A percentile compares a stretch with the other conserved stretches of the same genome.
Conservation (phyloP, 2,113 vertebrate species). For the Tyrannus savana region DNA sequence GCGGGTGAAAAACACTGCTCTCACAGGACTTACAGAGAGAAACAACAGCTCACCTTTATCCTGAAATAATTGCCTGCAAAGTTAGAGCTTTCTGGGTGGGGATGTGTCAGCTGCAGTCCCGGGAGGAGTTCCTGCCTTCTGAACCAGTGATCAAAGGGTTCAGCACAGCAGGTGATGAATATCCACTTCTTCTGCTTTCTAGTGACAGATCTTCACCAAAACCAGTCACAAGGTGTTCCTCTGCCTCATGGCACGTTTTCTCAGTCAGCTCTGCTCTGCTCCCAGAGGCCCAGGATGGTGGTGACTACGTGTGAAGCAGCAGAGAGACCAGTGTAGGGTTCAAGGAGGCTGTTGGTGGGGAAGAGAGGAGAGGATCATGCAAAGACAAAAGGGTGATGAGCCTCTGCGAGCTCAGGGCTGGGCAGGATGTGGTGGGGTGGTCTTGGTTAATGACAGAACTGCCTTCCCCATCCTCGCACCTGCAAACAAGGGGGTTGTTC, state of each 20-base stretch:
- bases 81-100: not conserved
- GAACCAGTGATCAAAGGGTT: not conserved
- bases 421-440: not conserved
- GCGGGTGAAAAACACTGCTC: not conserved
- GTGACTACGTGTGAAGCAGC: fast-evolving
- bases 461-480: not conserved
- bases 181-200: not conserved
- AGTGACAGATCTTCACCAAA: not conserved
- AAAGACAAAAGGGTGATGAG: not conserved
- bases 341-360: not conserved
- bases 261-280: not conserved
- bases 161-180: not conserved
- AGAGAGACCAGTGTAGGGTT: not conserved
- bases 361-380: not conserved
- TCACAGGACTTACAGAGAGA: not conserved
- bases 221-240: not conserved
- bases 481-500: not conserved
- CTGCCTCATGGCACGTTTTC: fast-evolving
- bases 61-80: not conserved
- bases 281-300: not conserved
- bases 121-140: not conserved
- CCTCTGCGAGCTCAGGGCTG: not conserved
- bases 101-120: not conserved
- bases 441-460: not conserved
- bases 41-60: not conserved